These are phyloP conservation scores for Glaucomys volans DNA, from an alignment of 2,113 vertebrate genomes.

Conservation along the genomic window DNA sequence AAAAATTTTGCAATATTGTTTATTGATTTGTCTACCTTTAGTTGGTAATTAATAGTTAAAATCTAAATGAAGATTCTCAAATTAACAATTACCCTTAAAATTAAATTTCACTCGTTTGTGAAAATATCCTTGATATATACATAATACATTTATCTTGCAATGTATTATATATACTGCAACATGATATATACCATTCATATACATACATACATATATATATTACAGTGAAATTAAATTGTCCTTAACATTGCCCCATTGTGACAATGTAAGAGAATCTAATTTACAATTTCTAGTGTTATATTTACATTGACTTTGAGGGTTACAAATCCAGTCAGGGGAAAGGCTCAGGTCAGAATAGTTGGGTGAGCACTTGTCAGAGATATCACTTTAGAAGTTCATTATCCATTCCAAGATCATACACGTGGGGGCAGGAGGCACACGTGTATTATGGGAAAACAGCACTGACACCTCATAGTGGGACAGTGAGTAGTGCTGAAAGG, in stretches of 20 bases:
- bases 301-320: not conserved
- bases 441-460: not conserved
- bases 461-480: not conserved
- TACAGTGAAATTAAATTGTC: constrained; percentile 14
- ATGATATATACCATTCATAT: too few relatives aligned
- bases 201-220: not conserved
- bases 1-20: not conserved
- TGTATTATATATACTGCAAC: not conserved
- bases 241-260: not conserved
- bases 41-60: not conserved
- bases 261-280: not conserved
- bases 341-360: not conserved
- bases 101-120: not conserved
- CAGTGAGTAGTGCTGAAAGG: not conserved
- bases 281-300: not conserved
- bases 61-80: constrained; percentile 9
- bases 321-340: not conserved
- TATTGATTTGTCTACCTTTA: not conserved
- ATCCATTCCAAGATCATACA: not conserved
- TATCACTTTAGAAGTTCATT: not conserved
- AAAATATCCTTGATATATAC: not conserved
- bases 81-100: constrained; percentile 35
- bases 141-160: too few relatives aligned
- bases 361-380: not conserved
- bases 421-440: too few relatives aligned